A percentile compares a stretch with the other conserved stretches of the same genome.
phyloP scores from a whole-genome alignment of 2,113 vertebrate species.

The Stictonetta naevosa region DNA sequence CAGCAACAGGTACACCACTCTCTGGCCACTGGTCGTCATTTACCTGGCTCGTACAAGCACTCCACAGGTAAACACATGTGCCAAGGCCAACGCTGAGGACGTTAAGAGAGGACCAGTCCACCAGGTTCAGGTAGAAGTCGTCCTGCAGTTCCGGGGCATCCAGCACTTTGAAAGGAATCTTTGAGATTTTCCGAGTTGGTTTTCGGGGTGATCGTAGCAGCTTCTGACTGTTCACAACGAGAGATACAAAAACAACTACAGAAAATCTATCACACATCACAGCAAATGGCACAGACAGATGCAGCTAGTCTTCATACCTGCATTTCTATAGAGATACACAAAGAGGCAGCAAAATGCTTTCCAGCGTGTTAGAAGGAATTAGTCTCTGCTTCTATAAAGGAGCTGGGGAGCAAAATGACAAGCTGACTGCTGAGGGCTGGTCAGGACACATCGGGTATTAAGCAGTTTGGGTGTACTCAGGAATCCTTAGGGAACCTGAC shows the following conservation, averaged over 20 bases:
- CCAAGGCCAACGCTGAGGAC: slow-evolving; percentile 97
- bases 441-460: not conserved
- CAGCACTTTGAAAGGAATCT: slow-evolving; percentile 98
- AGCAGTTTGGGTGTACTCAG: not conserved
- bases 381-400: not conserved
- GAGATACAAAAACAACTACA: not conserved
- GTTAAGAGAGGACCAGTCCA: slow-evolving; percentile 98
- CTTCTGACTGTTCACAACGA: slow-evolving; percentile 85
- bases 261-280: not conserved
- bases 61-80: slow-evolving; percentile 98
- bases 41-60: slow-evolving; percentile 98
- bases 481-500: not conserved
- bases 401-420: not conserved
- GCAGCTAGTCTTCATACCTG: not conserved
- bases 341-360: not conserved
- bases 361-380: not conserved
- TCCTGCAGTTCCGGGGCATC: slow-evolving; percentile 97
- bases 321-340: not conserved
- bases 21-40: not conserved
- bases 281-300: not conserved
- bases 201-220: slow-evolving; percentile 94
- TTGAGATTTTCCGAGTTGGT: slow-evolving; percentile 97
- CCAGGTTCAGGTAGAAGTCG: slow-evolving; percentile 98
- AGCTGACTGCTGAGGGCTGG: not conserved
- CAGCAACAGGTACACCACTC: not conserved